These are phyloP conservation scores for Drosophila setifemur DNA, from an alignment of 1,140 invertebrate genomes.

Conservation along the genomic window DNA sequence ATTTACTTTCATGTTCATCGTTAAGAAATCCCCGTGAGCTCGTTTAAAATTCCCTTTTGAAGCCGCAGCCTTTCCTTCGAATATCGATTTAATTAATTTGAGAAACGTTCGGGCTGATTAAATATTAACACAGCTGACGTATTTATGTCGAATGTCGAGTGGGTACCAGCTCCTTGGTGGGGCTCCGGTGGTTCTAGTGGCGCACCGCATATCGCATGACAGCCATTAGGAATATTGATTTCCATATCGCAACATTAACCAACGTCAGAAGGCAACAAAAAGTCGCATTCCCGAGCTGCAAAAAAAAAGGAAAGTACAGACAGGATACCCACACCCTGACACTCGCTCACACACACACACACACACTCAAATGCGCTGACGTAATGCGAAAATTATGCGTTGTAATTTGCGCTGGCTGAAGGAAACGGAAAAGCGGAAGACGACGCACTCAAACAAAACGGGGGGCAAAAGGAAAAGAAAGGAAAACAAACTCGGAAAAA, in stretches of 20 bases:
- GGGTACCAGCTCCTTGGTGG: slow-evolving; percentile 5
- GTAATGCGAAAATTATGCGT: slow-evolving; percentile 78
- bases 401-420: slow-evolving; percentile 73
- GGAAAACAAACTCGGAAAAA: slow-evolving; percentile 33
- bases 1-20: too few relatives aligned
- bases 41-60: background rate
- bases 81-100: slow-evolving; percentile 59
- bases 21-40: too few relatives aligned
- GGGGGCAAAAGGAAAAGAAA: slow-evolving; percentile 22
- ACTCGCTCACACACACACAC: slow-evolving; percentile 1
- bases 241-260: slow-evolving; percentile 73
- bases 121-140: slow-evolving; percentile 42
- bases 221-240: slow-evolving; percentile 77
- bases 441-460: slow-evolving; percentile 61
- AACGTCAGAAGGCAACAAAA: slow-evolving; percentile 51
- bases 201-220: slow-evolving; percentile 55
- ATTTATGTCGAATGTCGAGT: slow-evolving; percentile 37
- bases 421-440: slow-evolving; percentile 72
- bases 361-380: slow-evolving; percentile 55
- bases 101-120: slow-evolving; percentile 32
- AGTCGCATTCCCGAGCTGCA: slow-evolving; percentile 29
- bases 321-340: slow-evolving; percentile 20
- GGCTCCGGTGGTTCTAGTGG: background rate
- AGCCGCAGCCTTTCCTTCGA: background rate
- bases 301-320: slow-evolving; percentile 21